These are phyloP conservation scores for Rhogogaster chlorosoma DNA, from an alignment of 2,888 invertebrate species.

Conservation along the genomic window DNA sequence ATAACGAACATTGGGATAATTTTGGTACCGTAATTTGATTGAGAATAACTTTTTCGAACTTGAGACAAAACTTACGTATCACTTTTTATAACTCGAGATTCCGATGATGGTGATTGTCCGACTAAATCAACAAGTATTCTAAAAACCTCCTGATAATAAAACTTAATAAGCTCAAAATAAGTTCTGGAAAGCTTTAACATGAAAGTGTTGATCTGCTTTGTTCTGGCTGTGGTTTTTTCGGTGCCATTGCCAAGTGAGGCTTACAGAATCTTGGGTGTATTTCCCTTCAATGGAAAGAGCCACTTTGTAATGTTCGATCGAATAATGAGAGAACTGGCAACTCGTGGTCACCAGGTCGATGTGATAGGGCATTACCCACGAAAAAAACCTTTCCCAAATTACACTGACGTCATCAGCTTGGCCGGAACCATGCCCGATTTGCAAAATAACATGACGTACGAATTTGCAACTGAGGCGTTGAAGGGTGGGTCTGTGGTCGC, in stretches of 20 bases:
- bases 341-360: conserved; percentile 76
- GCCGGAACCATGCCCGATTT: neutral
- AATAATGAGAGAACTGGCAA: conserved; percentile 74
- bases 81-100: neutral
- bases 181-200: neutral
- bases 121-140: neutral
- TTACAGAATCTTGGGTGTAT: conserved; percentile 76
- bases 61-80: neutral
- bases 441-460: conserved; percentile 23
- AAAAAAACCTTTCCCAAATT: conserved; percentile 22
- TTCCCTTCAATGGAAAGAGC: conserved; percentile 77
- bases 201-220: neutral
- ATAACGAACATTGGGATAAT: neutral
- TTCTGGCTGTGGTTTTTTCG: conserved; percentile 51
- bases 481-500: neutral
- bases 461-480: neutral
- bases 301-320: conserved; percentile 77
- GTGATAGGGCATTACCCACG: conserved; percentile 61
- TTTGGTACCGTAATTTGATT: neutral
- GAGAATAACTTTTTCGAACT: neutral
- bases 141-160: neutral
- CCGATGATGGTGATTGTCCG: neutral
- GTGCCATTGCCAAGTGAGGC: conserved; percentile 60
- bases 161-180: neutral
- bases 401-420: neutral